These are phyloP conservation scores for Cotesia congregata DNA, from an alignment of 2,888 invertebrate genomes.

Conservation along the genomic window DNA sequence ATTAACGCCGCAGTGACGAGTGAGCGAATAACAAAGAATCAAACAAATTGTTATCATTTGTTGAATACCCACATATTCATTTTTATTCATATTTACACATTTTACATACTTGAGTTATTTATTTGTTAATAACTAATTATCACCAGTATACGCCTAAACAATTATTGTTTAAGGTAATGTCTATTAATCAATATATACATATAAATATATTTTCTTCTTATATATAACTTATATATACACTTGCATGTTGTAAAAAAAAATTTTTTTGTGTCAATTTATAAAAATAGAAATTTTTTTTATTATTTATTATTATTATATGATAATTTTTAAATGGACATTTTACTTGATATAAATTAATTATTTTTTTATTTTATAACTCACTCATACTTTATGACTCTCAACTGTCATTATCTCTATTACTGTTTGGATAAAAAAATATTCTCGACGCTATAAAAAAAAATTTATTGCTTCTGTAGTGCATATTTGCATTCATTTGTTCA, in stretches of 20 bases:
- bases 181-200: not conserved
- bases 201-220: not conserved
- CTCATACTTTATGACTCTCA: too few species aligned
- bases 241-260: not conserved
- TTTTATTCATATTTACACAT: not conserved
- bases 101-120: not conserved
- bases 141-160: not conserved
- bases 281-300: not conserved
- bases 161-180: not conserved
- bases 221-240: not conserved
- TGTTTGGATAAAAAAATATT: too few species aligned
- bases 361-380: too few species aligned
- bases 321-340: too few species aligned
- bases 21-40: not conserved
- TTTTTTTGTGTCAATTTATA: not conserved
- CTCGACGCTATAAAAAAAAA: too few species aligned
- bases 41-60: not conserved
- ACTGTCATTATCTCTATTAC: too few species aligned
- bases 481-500: too few species aligned
- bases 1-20: conserved; percentile 56
- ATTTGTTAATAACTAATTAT: not conserved
- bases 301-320: not conserved
- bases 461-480: too few species aligned
- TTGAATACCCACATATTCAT: not conserved
- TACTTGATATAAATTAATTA: too few species aligned